Base-by-base conservation (phyloP, 2,113 vertebrate genomes). In the Lanius collurio region DNA sequence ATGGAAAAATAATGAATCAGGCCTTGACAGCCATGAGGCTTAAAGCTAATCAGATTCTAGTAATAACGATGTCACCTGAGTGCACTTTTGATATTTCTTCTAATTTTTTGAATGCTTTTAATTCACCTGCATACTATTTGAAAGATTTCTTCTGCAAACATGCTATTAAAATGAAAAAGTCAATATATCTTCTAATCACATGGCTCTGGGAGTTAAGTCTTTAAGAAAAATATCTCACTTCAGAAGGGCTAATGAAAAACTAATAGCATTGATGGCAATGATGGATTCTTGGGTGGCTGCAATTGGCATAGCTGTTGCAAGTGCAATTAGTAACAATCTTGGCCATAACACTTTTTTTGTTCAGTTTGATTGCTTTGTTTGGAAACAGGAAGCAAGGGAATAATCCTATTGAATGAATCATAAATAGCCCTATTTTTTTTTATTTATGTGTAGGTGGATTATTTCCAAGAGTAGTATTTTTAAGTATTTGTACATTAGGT, bases 381-480 rank as follows among this genome's bases (percentile, higher is more conserved):
- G 60, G 55, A 78, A 91, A 94, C 83, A 90, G 90, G 88, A 97
- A 94, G 68, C 68, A 94, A 95, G 28, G 90, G n/a, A 92, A 84
- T 96, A 94, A 90, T 94, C 76, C 80, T 81, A 33, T 64, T 75
- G 39, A 94, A 89, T 84, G 28, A 71, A 71, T 78, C 62, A 64
- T 84, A 94, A 84, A 68, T 81, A 95, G 57, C 47, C 31, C 49
- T 31, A 2, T 30, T 63, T 80, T 82, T 35, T 62, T 91, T 77
- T 64, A 60, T 90, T 83, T 62, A 17, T 46, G 65, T 55, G 33
- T 87, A 60, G 52, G 19, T 63, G 64, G 52, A 83, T 75, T 33
- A 60, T 10, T 87, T 89, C 79, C 60, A 81, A 75, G 60, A 87
- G 71, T 35, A 83, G 42, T 52, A 67, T 86, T 93, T 91, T 92